Evolutionary conservation across 2,113 vertebrate species (phyloP).

Genomic region (Anarrhichthys ocellatus): DNA sequence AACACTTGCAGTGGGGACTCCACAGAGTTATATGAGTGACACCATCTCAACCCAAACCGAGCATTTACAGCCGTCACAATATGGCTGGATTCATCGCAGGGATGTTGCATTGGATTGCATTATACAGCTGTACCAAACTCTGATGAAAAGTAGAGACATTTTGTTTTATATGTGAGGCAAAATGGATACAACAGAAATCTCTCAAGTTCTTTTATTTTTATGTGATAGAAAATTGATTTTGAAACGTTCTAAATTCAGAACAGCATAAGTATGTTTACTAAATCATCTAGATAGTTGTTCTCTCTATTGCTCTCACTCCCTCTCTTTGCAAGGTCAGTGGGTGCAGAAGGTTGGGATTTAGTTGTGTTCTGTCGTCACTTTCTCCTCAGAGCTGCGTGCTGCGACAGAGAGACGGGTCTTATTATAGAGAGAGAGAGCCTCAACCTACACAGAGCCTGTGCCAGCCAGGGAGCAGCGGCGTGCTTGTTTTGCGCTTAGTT

Average conservation of each 20-base stretch:
- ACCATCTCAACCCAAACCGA: neutral
- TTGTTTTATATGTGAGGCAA: neutral
- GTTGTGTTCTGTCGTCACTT: constrained; percentile 74
- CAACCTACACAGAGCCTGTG: constrained; percentile 48
- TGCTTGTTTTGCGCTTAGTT: constrained; percentile 27
- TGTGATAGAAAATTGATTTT: constrained; percentile 4
- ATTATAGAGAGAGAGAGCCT: constrained; percentile 44
- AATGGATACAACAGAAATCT: neutral
- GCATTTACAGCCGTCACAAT: neutral
- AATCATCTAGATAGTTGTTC: constrained; percentile 59
- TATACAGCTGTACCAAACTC: constrained; percentile 21
- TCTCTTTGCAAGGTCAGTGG: constrained; percentile 82
- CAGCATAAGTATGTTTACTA: constrained; percentile 54
- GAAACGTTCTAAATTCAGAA: constrained; percentile 41
- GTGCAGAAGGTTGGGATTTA: constrained; percentile 78
- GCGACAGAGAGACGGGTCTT: constrained; percentile 38
- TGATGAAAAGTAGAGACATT: constrained; percentile 6
- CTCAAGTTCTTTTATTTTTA: neutral
- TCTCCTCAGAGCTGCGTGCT: constrained; percentile 65
- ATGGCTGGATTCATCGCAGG: neutral
- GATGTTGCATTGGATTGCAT: constrained; percentile 26
- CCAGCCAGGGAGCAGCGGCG: constrained; percentile 33
- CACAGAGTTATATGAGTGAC: neutral
- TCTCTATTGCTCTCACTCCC: constrained; percentile 20
- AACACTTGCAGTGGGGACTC: neutral